Evolutionary conservation across 2,888 invertebrate species (phyloP), one percentile per base, ranked within the genome.

Genomic region (Steinernema hermaphroditum): DNA sequence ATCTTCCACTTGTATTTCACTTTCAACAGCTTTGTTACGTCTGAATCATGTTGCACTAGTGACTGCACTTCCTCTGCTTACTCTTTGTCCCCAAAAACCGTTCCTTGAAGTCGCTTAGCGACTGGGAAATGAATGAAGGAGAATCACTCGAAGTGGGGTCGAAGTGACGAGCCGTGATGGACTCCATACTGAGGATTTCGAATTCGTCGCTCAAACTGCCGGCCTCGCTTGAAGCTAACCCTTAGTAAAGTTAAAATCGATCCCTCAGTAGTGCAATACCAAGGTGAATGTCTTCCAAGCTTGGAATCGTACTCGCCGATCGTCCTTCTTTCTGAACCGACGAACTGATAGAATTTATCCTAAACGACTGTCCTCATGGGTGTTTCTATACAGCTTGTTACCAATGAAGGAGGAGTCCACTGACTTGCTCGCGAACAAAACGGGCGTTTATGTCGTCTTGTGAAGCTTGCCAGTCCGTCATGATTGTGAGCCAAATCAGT

Each of bases 401-500:
- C n/a, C 62, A 62, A 32, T 62, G 62, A n/a, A 62, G 62, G 16
- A 62, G 16, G 16, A 62, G 62, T 1, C 62, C 32, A 16, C 62
- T 62, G 27, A 62, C 9, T 19, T 62, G 62, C 27, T 62, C 62
- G 22, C 62, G 27, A 2, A 62, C 62, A 32, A 62, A 62, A 1
- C 27, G 16, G 1, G 62, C 24, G 34, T 34, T 62, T 14, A 4
- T 27, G 12, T n/a, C 9, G 32, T 62, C 6, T 32, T 32, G 27
- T 14, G 32, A 62, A 19, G 72, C 32, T 50, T 76, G 32, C 73
- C 76, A 78, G 71, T 78, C 81, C 16, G 81, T 81, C 41, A 78
- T 69, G 32, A 77, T 41, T 19, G 79, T 76, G 6, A 82, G 75
- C 74, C 75, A 76, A 8, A 82, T 46, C 54, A 82, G 78, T 14